A percentile compares a stretch with the other conserved stretches of the same genome.
Evolutionary conservation across 2,113 vertebrate genomes (phyloP).

Genomic region (Lota lota): DNA sequence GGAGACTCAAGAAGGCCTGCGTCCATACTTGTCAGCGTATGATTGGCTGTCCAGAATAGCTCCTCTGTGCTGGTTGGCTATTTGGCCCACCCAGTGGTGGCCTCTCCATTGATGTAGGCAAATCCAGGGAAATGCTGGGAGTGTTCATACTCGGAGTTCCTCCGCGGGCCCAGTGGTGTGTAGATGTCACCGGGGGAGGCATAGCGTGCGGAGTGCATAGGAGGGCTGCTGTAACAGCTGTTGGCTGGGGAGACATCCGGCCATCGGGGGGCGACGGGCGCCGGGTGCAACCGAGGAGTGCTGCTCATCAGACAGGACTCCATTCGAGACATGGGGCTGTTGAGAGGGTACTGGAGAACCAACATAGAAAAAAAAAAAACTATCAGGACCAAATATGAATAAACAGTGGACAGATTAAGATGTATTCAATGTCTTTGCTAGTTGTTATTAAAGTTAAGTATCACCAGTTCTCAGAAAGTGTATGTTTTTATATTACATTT

Average conservation of each 20-base stretch:
- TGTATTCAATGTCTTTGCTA: no score
- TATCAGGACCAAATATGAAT: no score
- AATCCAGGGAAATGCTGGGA: constrained; percentile 98
- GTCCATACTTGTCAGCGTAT: not conserved
- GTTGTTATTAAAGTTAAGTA: no score
- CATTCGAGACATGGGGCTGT: constrained; percentile 91
- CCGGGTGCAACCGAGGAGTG: constrained; percentile 87
- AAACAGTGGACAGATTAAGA: no score
- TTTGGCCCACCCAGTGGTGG: constrained; percentile 96
- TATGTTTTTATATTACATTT: no score
- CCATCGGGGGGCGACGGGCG: constrained; percentile 91
- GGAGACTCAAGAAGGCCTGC: no score
- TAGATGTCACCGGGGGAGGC: constrained; percentile 91
- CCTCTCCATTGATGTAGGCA: constrained; percentile 97
- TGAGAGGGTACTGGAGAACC: constrained; percentile 87
- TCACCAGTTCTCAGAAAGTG: no score
- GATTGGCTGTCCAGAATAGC: constrained; percentile 12
- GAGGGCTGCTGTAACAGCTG: constrained; percentile 88
- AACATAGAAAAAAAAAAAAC: not conserved
- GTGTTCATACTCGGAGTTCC: constrained; percentile 98
- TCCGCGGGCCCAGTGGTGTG: constrained; percentile 85
- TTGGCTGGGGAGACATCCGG: constrained; percentile 88
- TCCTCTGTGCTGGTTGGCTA: constrained; percentile 43
- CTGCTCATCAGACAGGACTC: constrained; percentile 94
- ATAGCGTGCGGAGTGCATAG: constrained; percentile 92